These are phyloP conservation scores for Cryptotermes secundus DNA, from an alignment of 1,140 invertebrate genomes.

Conservation along the genomic window DNA sequence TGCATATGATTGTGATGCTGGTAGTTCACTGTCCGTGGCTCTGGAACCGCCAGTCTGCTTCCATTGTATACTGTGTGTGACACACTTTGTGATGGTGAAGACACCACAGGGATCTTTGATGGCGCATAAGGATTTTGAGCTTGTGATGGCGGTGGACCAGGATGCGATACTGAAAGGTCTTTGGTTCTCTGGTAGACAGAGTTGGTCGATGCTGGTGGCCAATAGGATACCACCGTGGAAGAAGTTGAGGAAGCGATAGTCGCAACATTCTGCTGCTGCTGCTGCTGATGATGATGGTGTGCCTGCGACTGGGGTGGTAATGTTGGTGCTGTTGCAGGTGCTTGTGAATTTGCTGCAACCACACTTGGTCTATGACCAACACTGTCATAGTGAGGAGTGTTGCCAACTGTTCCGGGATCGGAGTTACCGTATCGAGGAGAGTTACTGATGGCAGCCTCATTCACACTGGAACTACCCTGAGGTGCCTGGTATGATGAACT, in stretches of 20 bases:
- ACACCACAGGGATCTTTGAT: slow-evolving; percentile 29
- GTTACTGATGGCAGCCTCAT: slow-evolving; percentile 45
- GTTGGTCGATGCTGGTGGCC: slow-evolving; percentile 25
- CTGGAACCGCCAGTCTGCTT: neutral
- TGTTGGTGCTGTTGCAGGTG: slow-evolving; percentile 45
- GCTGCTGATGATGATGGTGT: slow-evolving; percentile 47
- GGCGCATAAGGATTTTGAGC: neutral
- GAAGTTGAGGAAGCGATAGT: slow-evolving; percentile 33
- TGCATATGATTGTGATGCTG: slow-evolving; percentile 29
- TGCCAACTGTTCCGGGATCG: slow-evolving; percentile 38
- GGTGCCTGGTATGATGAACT: slow-evolving; percentile 44
- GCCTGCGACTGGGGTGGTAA: slow-evolving; percentile 48
- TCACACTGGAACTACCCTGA: slow-evolving; percentile 45
- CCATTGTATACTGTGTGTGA: slow-evolving; percentile 31
- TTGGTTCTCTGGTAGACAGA: slow-evolving; percentile 30
- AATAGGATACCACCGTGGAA: slow-evolving; percentile 36
- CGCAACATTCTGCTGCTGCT: slow-evolving; percentile 41
- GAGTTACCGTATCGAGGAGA: slow-evolving; percentile 46
- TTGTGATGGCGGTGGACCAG: slow-evolving; percentile 15
- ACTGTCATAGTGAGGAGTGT: slow-evolving; percentile 40
- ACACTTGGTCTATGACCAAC: slow-evolving; percentile 44
- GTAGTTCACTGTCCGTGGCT: slow-evolving; percentile 31
- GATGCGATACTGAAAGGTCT: neutral
- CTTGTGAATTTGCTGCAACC: slow-evolving; percentile 44
- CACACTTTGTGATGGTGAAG: slow-evolving; percentile 18